Base-by-base conservation (phyloP, 2,797 vertebrate genomes). In the Glyptemys insculpta region DNA sequence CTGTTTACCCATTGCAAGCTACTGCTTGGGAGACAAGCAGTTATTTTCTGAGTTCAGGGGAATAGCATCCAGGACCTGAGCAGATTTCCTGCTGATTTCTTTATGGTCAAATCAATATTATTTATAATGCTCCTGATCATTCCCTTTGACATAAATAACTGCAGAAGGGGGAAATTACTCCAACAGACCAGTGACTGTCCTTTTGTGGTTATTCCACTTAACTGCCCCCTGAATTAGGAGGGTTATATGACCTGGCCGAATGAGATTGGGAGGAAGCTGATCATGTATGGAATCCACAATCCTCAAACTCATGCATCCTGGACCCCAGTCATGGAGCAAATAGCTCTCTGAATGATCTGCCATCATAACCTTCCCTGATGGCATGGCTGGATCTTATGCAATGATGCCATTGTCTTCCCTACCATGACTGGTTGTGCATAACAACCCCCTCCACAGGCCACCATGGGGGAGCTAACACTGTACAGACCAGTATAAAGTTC, bases 41-140 rank as follows among this genome's bases (percentile, higher is more conserved):
- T 86, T 90, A 0, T 0, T 87, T 94, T 84, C 93, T 81, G 47
- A 84, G 90, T 94, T 95, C 82, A 89, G 34, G 78, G 80, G 53
- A 96, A 88, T 11, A 84, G 80, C 78, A 92, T 49, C 37, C 74
- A 91, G 78, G 41, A 83, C 92, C 47, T 57, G 41, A 94, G 57
- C 93, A 95, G 84, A 95, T 93, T 94, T 95, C 65, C 91, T 90
- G 94, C 87, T 81, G 93, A 84, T 59, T 95, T 96, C 93, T 78
- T 95, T 87, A 91, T 96, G 91, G 90, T 92, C 80, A 95, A 82
- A 84, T 90, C 95, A 90, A 86, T 94, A 95, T 90, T 3, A 87
- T 89, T 96, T 96, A 84, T 53, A 90, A 83, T 80, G 52, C 52
- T 65, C 74, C 79, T 86, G 82, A 94, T 95, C 41, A 93, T 91